These are phyloP conservation scores for Automeris io DNA, from an alignment of 2,888 invertebrate species.

Conservation along the genomic window DNA sequence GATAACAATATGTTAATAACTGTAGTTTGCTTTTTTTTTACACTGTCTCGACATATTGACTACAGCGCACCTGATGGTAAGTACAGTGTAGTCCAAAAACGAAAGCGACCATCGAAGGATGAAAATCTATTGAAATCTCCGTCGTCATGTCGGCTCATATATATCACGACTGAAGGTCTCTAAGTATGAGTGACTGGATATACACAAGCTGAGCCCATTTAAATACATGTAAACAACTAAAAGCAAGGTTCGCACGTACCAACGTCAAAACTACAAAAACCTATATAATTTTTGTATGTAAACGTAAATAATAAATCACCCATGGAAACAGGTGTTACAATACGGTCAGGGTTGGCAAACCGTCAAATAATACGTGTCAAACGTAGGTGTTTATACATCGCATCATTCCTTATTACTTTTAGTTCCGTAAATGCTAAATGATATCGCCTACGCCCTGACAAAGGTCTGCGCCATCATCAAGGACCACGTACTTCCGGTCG, in stretches of 20 bases:
- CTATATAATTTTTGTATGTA: background rate
- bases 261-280: background rate
- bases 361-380: background rate
- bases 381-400: background rate
- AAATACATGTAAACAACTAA: too few relatives aligned
- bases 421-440: slow-evolving; percentile 3
- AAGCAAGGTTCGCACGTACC: background rate
- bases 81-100: too few relatives aligned
- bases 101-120: too few relatives aligned
- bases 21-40: too few relatives aligned
- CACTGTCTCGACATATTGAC: too few relatives aligned
- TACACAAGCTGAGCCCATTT: too few relatives aligned
- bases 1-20: too few relatives aligned
- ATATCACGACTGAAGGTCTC: too few relatives aligned
- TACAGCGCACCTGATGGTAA: too few relatives aligned
- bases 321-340: background rate
- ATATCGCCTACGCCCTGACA: slow-evolving; percentile 6
- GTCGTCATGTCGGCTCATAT: too few relatives aligned
- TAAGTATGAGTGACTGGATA: too few relatives aligned
- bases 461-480: slow-evolving; percentile 33
- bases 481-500: slow-evolving; percentile 49
- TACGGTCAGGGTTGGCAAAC: background rate
- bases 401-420: background rate
- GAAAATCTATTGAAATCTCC: too few relatives aligned
- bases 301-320: background rate